Base-by-base conservation (phyloP, 2,113 vertebrate species). In the Propithecus coquereli region DNA sequence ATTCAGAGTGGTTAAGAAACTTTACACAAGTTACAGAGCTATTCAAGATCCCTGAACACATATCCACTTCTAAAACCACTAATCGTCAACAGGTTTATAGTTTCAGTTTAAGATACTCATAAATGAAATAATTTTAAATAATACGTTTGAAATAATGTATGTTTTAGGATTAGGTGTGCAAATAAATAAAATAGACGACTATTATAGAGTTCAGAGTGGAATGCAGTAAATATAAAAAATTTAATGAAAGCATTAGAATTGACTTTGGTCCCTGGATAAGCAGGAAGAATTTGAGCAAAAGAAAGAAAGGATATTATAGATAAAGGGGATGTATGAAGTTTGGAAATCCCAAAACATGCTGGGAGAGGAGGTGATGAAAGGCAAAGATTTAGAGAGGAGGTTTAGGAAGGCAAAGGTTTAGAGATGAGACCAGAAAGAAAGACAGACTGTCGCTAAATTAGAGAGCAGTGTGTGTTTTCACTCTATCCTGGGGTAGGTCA, bases 91-190 rank as follows among this genome's bases (percentile, higher is more conserved):
- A 52, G 11, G 17, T 52, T 82, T 59, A 32, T 7, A 37, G 47
- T 85, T 95, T 92, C 16, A 71, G 57, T 13, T 6, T 65, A 65
- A 87, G 47, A 89, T 23, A 52, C 3, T 50, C 32, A 90, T 18
- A 59, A 83, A 71, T 68, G 40, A 88, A 90, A 70, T 92, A 37
- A 77, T 93, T 70, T 93, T 50, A 68, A 82, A 86, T 43, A 68
- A 43, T 47, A 47, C 66, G 86, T 57, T 81, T 59, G 50, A 66
- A 93, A 37, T 30, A 83, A 54, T 7, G 23, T 47, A 74, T 12
- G 14, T 14, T 43, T 25, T 10, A 77, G 22, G 22, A 70, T 76
- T 61, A 79, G 30, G 25, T 77, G 8, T 80, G 1, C 10, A 94
- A 80, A 68, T 93, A 85, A 76, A 63, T 74, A 87, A 79, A 57